A percentile compares a stretch with the other conserved stretches of the same genome.
phyloP scores from a whole-genome alignment of 2,888 invertebrate species.

The Limnephilus lunatus region DNA sequence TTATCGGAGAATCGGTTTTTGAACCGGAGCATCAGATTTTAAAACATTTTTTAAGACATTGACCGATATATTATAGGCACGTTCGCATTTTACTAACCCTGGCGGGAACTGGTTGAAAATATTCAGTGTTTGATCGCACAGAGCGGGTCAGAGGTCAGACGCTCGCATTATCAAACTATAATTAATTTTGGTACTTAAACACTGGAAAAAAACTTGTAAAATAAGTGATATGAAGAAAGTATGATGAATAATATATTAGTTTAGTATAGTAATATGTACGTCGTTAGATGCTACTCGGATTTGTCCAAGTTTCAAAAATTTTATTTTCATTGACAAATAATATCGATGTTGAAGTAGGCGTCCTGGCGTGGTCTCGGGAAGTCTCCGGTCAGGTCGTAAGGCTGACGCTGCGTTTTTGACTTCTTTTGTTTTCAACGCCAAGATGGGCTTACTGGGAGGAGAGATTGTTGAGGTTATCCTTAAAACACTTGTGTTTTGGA shows the following conservation, averaged over 20 bases:
- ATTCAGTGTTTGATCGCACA: not conserved
- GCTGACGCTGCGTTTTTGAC: too few species aligned
- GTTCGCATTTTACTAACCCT: not conserved
- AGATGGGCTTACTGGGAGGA: too few species aligned
- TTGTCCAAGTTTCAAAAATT: not conserved
- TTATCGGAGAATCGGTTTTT: not conserved
- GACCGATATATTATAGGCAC: not conserved
- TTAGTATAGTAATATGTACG: too few species aligned
- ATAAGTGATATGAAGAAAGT: too few species aligned
- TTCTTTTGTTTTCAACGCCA: too few species aligned
- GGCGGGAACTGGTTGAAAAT: not conserved
- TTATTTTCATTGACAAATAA: not conserved
- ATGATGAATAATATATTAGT: not conserved
- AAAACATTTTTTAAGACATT: not conserved
- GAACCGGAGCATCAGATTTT: not conserved
- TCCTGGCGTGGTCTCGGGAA: too few species aligned
- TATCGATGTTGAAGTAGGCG: too few species aligned
- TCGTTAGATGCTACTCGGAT: not conserved
- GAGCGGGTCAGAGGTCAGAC: not conserved
- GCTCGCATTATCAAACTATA: not conserved
- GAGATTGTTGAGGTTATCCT: too few species aligned
- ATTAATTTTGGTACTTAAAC: not conserved
- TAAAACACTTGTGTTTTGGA: too few species aligned
- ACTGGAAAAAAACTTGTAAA: not conserved
- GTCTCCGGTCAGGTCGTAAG: too few species aligned